These are phyloP conservation scores for Wasmannia auropunctata DNA, from an alignment of 1,140 invertebrate genomes.

Conservation along the genomic window DNA sequence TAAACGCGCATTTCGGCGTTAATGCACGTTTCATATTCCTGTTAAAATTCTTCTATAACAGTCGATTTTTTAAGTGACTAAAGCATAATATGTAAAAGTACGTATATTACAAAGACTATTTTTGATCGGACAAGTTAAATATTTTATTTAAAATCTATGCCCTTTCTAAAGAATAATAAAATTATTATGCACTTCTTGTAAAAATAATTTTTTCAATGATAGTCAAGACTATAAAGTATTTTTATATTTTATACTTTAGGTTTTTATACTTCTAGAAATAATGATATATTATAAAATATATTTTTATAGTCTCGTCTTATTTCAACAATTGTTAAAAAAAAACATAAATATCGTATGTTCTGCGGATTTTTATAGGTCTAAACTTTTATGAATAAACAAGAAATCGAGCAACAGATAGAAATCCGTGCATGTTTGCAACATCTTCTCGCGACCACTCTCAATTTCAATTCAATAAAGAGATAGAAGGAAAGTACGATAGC, in stretches of 20 bases:
- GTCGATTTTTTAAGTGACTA: background rate
- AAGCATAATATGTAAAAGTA: background rate
- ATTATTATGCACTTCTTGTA: background rate
- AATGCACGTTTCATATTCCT: background rate
- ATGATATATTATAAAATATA: background rate
- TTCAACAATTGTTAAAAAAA: background rate
- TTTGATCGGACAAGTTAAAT: background rate
- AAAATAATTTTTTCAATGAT: background rate
- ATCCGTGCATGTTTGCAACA: background rate
- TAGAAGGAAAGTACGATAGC: slow-evolving; percentile 13
- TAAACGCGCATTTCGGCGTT: background rate
- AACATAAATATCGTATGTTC: background rate
- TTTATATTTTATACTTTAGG: background rate
- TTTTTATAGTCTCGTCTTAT: background rate
- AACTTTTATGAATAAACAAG: slow-evolving; percentile 10
- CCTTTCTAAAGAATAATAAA: background rate
- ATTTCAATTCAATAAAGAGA: slow-evolving; percentile 30
- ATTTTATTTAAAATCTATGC: background rate
- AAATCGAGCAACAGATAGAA: background rate
- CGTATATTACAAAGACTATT: background rate
- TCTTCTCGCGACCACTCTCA: background rate
- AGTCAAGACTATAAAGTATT: background rate
- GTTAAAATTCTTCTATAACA: background rate
- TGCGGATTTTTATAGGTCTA: background rate
- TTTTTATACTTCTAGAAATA: no score